Conservation (phyloP, 1,140 invertebrate species). For the Drosophila bocki region DNA sequence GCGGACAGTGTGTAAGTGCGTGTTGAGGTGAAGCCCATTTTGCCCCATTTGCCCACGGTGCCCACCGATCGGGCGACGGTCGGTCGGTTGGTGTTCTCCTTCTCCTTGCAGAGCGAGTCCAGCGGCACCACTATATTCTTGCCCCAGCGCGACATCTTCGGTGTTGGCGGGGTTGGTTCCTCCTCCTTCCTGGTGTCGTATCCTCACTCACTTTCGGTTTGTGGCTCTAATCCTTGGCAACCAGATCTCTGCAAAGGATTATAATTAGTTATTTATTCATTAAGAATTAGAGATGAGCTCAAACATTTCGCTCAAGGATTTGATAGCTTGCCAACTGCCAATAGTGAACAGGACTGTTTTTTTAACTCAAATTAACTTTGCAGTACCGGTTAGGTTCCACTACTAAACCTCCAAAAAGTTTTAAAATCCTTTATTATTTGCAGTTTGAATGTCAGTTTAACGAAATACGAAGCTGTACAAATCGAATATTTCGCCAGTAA, state of each 20-base stretch:
- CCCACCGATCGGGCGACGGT: slow-evolving; percentile 94
- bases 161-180: not conserved
- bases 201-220: slow-evolving; percentile 11
- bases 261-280: slow-evolving; percentile 2
- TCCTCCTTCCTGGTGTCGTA: slow-evolving; percentile 4
- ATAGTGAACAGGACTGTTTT: not conserved
- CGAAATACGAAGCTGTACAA: not conserved
- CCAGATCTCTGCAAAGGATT: slow-evolving; percentile 18
- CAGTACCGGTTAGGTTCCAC: not conserved
- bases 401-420: not conserved
- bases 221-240: slow-evolving; percentile 32
- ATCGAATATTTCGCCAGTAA: not conserved
- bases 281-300: too few relatives aligned
- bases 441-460: not conserved
- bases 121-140: slow-evolving; percentile 87
- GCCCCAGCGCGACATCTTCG: slow-evolving; percentile 88
- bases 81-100: slow-evolving; percentile 94
- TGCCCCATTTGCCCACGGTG: slow-evolving; percentile 96
- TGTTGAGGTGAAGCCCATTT: slow-evolving; percentile 96
- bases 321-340: not conserved
- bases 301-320: not conserved
- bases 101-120: slow-evolving; percentile 87
- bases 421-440: not conserved
- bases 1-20: slow-evolving; percentile 87
- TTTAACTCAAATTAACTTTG: not conserved